Conservation (phyloP, 2,797 vertebrate genomes). For the Holocentrus rufus region DNA sequence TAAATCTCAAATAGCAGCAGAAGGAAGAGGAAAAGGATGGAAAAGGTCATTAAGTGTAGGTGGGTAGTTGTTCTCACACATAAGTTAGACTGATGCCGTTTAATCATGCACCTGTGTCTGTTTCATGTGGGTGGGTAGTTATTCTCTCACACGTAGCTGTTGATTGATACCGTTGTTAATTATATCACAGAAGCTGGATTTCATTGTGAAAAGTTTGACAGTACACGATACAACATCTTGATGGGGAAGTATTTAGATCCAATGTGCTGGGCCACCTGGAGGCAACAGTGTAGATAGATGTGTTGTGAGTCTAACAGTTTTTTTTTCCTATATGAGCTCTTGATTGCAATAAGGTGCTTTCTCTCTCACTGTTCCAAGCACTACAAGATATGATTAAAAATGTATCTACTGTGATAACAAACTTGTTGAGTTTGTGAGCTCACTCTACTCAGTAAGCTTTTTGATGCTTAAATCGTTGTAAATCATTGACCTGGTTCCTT, state of each 20-base stretch:
- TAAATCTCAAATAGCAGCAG: too few relatives aligned
- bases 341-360: background rate
- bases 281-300: background rate
- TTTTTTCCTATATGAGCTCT: background rate
- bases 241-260: too few relatives aligned
- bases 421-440: too few relatives aligned
- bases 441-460: too few relatives aligned
- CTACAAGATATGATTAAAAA: slow-evolving; percentile 5
- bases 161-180: too few relatives aligned
- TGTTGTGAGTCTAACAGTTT: background rate
- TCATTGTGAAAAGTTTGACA: too few relatives aligned
- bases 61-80: background rate
- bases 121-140: slow-evolving; percentile 4
- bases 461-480: too few relatives aligned
- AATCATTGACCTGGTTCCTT: too few relatives aligned
- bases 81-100: background rate
- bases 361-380: background rate
- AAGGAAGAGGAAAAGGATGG: too few relatives aligned
- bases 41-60: background rate
- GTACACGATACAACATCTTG: too few relatives aligned
- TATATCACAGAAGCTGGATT: too few relatives aligned
- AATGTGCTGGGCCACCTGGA: too few relatives aligned
- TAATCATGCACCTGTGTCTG: background rate
- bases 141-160: background rate
- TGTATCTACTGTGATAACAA: slow-evolving; percentile 2